Percentiles rank a stretch among this genome's conserved stretches.
These are phyloP conservation scores for Acanthornis magna DNA, from an alignment of 2,797 vertebrate species.

Conservation along the genomic window DNA sequence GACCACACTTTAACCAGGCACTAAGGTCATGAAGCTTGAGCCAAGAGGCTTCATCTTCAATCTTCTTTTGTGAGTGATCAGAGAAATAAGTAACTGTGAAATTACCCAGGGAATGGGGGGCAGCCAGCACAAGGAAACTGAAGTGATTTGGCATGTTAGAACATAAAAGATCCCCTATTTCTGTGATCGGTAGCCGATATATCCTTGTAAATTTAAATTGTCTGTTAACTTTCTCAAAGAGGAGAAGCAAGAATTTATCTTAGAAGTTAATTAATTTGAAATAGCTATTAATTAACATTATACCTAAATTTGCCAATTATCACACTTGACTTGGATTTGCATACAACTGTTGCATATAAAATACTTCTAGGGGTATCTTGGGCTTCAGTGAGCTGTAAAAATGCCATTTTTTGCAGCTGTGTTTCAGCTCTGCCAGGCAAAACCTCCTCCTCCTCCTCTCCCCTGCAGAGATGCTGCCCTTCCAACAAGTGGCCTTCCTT, in stretches of 20 bases:
- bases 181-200: neutral
- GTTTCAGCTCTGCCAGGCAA: neutral
- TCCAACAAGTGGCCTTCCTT: neutral
- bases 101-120: neutral
- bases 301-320: constrained; percentile 41
- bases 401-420: neutral
- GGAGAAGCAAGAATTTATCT: constrained; percentile 13
- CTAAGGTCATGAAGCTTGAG: neutral
- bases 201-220: constrained; percentile 20
- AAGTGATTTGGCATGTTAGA: neutral
- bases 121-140: neutral
- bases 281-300: constrained; percentile 43
- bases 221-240: constrained; percentile 23
- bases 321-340: constrained; percentile 42
- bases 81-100: neutral
- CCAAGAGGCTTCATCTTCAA: neutral
- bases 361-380: neutral
- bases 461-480: neutral
- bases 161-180: neutral
- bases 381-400: neutral
- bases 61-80: neutral
- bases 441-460: neutral
- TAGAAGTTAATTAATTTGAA: constrained; percentile 41
- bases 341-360: constrained; percentile 36
- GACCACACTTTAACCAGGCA: neutral